phyloP scores from a whole-genome alignment of 2,888 invertebrate species.

The Eurytoma adleriae region DNA sequence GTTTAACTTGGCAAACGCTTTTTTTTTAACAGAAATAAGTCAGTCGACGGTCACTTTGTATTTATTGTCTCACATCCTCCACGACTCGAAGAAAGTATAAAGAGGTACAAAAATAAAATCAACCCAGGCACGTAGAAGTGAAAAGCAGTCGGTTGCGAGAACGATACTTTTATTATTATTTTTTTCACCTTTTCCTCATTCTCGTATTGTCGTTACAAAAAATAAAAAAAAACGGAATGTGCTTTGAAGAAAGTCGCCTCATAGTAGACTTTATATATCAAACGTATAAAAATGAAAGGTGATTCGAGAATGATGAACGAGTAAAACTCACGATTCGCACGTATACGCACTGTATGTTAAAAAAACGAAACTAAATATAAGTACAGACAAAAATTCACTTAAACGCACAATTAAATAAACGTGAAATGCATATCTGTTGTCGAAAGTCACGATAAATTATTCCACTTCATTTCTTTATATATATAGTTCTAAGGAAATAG shows the following conservation, averaged over 20 bases:
- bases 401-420: conserved; percentile 27
- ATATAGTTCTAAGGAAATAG: background rate
- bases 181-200: conserved; percentile 17
- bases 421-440: conserved; percentile 45
- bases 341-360: conserved; percentile 15
- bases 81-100: conserved; percentile 25
- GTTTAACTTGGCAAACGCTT: conserved; percentile 21
- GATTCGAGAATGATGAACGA: conserved; percentile 16
- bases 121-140: conserved; percentile 20
- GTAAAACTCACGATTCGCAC: conserved; percentile 27
- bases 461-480: background rate
- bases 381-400: conserved; percentile 46
- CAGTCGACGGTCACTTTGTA: conserved; percentile 37
- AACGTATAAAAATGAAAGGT: conserved; percentile 41
- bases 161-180: conserved; percentile 8
- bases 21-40: conserved; percentile 25
- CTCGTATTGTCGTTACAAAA: conserved; percentile 29
- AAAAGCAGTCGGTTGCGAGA: conserved; percentile 24
- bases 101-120: conserved; percentile 50
- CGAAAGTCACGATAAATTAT: conserved; percentile 17
- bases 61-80: conserved; percentile 39
- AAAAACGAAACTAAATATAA: conserved; percentile 35
- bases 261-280: conserved; percentile 16
- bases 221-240: conserved; percentile 46
- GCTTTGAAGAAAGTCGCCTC: conserved; percentile 36